A percentile compares a stretch with the other conserved stretches of the same genome.
Evolutionary conservation across 2,113 vertebrate species (phyloP).

Genomic region (Festucalex cinctus): DNA sequence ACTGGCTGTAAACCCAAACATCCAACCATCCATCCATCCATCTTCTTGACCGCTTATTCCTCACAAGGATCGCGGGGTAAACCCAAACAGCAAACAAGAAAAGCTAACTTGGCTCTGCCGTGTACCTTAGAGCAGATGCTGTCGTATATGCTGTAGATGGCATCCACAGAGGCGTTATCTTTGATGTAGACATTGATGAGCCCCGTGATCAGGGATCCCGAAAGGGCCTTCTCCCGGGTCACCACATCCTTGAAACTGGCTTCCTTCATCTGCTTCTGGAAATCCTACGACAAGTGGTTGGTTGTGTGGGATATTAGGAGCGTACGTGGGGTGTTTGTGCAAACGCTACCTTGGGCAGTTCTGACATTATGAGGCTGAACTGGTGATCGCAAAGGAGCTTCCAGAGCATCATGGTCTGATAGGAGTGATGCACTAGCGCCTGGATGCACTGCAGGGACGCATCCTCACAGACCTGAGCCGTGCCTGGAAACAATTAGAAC

Average conservation of each 20-base stretch:
- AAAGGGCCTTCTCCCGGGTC: constrained; percentile 87
- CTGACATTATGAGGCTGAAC: constrained; percentile 86
- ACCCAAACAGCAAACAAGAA: not conserved
- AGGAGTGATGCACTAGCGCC: constrained; percentile 89
- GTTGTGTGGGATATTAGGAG: not conserved
- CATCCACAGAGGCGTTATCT: constrained; percentile 91
- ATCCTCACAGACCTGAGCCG: constrained; percentile 91
- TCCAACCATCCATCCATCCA: no score
- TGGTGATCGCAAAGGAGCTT: constrained; percentile 95
- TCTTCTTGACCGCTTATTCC: no score
- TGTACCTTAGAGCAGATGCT: constrained; percentile 93
- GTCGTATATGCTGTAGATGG: constrained; percentile 93
- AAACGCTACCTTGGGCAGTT: constrained; percentile 86
- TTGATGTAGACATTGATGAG: constrained; percentile 96
- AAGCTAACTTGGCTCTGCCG: not conserved
- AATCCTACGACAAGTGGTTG: constrained; percentile 73
- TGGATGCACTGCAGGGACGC: constrained; percentile 90
- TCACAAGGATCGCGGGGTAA: no score
- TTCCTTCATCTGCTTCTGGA: constrained; percentile 90
- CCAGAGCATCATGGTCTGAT: constrained; percentile 91
- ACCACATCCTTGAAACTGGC: constrained; percentile 92
- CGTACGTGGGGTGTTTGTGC: not conserved
- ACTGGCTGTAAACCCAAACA: no score
- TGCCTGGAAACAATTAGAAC: no score
- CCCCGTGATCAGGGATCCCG: constrained; percentile 88